Evolutionary conservation across 2,797 vertebrate species (phyloP).

Genomic region (Alauda arvensis): DNA sequence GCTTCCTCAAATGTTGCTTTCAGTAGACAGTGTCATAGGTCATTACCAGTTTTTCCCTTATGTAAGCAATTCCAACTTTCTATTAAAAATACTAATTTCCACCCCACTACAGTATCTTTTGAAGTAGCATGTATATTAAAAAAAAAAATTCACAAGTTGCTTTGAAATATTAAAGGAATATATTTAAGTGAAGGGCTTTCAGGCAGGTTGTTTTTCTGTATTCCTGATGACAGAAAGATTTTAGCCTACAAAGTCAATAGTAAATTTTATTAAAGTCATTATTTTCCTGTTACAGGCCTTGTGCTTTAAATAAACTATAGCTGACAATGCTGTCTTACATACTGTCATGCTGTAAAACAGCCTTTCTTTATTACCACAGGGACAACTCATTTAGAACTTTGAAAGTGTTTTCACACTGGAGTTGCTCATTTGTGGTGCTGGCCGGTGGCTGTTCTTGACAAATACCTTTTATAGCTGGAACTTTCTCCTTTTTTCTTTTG

Average conservation of each 20-base stretch:
- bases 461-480: constrained; percentile 54
- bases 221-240: constrained; percentile 78
- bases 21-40: constrained; percentile 72
- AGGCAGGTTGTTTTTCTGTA: constrained; percentile 73
- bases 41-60: constrained; percentile 74
- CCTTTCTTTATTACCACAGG: constrained; percentile 76
- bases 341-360: constrained; percentile 73
- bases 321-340: constrained; percentile 77
- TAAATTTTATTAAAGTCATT: constrained; percentile 85
- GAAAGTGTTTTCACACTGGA: constrained; percentile 66
- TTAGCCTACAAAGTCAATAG: constrained; percentile 81
- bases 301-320: constrained; percentile 78
- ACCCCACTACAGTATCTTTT: constrained; percentile 69
- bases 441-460: constrained; percentile 69
- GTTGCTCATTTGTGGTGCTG: constrained; percentile 63
- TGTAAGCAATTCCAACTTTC: constrained; percentile 74
- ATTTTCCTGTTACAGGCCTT: constrained; percentile 76
- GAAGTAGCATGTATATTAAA: constrained; percentile 73
- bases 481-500: constrained; percentile 44
- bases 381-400: constrained; percentile 74
- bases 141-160: constrained; percentile 70
- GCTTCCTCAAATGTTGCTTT: constrained; percentile 71
- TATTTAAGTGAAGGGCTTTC: constrained; percentile 77
- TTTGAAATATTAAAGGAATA: constrained; percentile 84
- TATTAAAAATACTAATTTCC: constrained; percentile 80